Conservation (phyloP, 2,888 invertebrate species). For the Acanthoscelides obtectus region DNA sequence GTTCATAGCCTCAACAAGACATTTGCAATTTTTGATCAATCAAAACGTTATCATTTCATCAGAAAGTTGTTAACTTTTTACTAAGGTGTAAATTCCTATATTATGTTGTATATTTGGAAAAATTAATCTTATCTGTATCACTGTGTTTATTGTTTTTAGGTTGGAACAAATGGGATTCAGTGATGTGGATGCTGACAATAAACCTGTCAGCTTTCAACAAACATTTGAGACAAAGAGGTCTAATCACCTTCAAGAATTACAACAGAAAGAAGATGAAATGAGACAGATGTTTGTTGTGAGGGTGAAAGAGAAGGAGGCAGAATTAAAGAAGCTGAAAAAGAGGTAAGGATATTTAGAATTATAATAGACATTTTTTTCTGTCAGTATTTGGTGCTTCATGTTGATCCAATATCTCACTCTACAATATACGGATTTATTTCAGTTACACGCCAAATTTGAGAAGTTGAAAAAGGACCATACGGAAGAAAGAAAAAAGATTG, state of each 20-base stretch:
- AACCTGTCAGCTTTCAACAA: conserved; percentile 90
- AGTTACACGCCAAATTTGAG: conserved; percentile 93
- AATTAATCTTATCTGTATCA: background rate
- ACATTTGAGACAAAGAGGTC: conserved; percentile 92
- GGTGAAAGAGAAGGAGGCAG: conserved; percentile 96
- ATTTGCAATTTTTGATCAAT: no score
- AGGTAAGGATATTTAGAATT: conserved; percentile 53
- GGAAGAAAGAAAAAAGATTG: conserved; percentile 91
- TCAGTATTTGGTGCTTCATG: background rate
- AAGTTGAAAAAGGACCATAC: conserved; percentile 92
- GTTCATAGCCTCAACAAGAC: no score
- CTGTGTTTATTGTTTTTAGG: conserved; percentile 35
- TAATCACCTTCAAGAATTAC: conserved; percentile 86
- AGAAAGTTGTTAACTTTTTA: no score
- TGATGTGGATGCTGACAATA: conserved; percentile 89
- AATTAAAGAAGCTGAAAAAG: conserved; percentile 96
- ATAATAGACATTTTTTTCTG: background rate
- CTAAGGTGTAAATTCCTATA: no score
- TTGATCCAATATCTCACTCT: background rate
- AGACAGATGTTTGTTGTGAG: conserved; percentile 96
- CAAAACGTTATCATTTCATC: no score
- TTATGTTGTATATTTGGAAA: no score
- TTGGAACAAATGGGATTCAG: conserved; percentile 94
- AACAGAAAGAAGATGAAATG: conserved; percentile 97
- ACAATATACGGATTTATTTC: conserved; percentile 38